Conservation (phyloP, 2,113 vertebrate genomes). For the Peromyscus polionotus region DNA sequence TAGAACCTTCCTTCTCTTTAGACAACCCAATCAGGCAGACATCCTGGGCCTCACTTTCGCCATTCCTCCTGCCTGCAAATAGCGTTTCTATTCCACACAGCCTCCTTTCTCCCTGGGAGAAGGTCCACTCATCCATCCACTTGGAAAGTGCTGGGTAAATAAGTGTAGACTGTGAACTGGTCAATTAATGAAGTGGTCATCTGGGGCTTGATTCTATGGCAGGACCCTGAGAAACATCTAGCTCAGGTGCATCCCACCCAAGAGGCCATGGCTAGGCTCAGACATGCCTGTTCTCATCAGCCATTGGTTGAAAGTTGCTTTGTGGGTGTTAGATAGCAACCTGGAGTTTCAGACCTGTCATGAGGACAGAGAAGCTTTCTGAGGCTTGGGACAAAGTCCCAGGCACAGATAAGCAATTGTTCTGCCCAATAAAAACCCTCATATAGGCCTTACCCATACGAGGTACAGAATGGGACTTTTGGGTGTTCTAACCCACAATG, state of each 20-base stretch:
- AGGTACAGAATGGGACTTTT: not conserved
- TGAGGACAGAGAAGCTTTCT: not conserved
- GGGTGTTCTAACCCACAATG: not conserved
- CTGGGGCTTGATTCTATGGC: not conserved
- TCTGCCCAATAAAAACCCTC: not conserved
- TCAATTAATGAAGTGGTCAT: no score
- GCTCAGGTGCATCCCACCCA: no score
- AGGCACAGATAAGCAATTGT: not conserved
- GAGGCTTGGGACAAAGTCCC: not conserved
- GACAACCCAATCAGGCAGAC: not conserved
- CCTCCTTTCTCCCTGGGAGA: not conserved
- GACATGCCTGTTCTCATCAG: fast-evolving
- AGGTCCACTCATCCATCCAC: not conserved
- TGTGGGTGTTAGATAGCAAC: not conserved
- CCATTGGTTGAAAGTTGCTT: not conserved
- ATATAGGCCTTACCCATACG: not conserved
- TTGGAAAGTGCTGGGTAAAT: not conserved
- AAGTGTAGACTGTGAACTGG: fast-evolving
- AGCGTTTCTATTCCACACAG: not conserved
- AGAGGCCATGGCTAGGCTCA: not conserved
- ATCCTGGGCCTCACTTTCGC: not conserved
- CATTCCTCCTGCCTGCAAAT: not conserved
- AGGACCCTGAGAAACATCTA: not conserved
- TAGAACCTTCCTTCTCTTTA: not conserved
- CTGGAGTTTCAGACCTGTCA: not conserved